phyloP scores from a whole-genome alignment of 2,797 vertebrate genomes.

The Prunella strophiata region DNA sequence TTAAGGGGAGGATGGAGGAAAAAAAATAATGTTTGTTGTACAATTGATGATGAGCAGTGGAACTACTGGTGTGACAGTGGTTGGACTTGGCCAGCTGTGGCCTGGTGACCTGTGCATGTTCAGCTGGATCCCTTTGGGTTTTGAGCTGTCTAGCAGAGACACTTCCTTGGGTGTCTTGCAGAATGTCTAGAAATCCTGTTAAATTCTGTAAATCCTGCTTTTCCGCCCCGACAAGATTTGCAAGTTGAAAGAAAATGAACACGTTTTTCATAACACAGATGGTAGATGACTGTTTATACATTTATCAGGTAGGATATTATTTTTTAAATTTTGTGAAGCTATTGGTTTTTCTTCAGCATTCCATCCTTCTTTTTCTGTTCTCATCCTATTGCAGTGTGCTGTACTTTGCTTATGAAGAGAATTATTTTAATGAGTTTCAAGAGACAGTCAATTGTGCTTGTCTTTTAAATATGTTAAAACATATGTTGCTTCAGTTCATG shows the following conservation, averaged over 20 bases:
- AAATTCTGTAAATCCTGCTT: constrained; percentile 11
- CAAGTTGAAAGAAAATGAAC: neutral
- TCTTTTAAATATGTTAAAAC: constrained; percentile 4
- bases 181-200: neutral
- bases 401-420: neutral
- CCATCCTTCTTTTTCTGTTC: neutral
- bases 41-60: fast-evolving
- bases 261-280: neutral
- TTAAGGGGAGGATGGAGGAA: neutral
- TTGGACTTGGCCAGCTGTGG: neutral
- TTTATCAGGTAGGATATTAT: neutral
- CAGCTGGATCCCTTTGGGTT: neutral
- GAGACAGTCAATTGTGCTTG: neutral
- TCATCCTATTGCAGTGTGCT: neutral
- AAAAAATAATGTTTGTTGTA: neutral
- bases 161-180: neutral
- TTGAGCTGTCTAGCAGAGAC: neutral
- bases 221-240: neutral
- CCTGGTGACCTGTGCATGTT: neutral
- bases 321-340: neutral
- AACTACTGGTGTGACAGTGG: neutral
- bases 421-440: constrained; percentile 9
- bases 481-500: neutral
- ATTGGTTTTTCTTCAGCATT: neutral
- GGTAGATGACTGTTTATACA: neutral